Percentiles rank a stretch among this genome's conserved stretches.
Evolutionary conservation across 2,113 vertebrate genomes (phyloP).

Genomic region (Alouatta palliata): DNA sequence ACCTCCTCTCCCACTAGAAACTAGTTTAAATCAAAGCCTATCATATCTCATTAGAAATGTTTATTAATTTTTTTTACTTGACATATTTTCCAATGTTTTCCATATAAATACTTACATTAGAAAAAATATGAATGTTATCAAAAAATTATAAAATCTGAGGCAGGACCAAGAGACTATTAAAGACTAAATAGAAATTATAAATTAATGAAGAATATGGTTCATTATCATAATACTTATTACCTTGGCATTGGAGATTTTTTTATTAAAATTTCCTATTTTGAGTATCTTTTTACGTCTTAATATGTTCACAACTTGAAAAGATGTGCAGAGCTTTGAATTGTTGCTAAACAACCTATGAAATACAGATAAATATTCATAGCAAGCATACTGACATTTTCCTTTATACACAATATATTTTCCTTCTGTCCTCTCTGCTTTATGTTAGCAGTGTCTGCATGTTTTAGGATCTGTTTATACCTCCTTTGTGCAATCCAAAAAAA

Average conservation of each 20-base stretch:
- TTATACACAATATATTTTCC: not conserved
- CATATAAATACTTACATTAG: not conserved
- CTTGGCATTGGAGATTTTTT: not conserved
- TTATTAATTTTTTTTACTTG: not conserved
- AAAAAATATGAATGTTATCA: not conserved
- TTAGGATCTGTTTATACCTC: conserved; percentile 1
- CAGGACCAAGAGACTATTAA: not conserved
- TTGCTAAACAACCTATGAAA: not conserved
- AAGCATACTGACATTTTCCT: not conserved
- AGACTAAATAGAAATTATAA: not conserved
- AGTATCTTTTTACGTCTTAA: not conserved
- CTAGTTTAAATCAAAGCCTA: not conserved
- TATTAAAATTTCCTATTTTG: not conserved
- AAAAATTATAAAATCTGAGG: not conserved
- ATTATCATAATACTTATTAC: not conserved
- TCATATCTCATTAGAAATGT: not conserved
- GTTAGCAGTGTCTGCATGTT: not conserved
- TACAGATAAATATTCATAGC: not conserved
- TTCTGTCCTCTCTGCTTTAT: not conserved
- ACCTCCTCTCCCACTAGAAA: not conserved
- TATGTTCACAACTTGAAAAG: not conserved
- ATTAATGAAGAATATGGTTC: not conserved
- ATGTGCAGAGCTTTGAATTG: not conserved
- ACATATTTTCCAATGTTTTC: not conserved
- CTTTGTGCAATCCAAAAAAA: not conserved